Percentiles rank a stretch among this genome's conserved stretches.
Conservation (phyloP, 1,140 invertebrate genomes). For the Drosophila sproati region DNA sequence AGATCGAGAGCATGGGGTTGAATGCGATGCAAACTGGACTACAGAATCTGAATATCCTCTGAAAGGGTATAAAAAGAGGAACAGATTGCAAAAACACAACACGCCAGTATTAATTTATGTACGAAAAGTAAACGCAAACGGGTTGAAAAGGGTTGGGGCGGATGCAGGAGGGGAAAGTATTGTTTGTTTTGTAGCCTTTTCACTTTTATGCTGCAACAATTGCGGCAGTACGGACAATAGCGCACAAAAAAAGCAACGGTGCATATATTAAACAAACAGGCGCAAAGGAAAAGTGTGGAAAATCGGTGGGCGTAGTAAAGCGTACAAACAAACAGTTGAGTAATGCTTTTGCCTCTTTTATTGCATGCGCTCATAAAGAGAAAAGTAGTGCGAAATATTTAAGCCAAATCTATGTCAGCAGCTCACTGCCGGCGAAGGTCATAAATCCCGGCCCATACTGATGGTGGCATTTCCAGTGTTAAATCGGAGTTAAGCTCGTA, state of each 20-base stretch:
- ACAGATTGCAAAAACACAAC: constrained; percentile 15
- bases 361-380: constrained; percentile 71
- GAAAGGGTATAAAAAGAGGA: not conserved
- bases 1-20: too few species aligned
- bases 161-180: constrained; percentile 49
- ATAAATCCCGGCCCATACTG: constrained; percentile 15
- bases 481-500: constrained; percentile 30
- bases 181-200: constrained; percentile 63
- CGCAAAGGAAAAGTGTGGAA: constrained; percentile 47
- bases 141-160: constrained; percentile 34
- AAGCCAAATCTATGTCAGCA: constrained; percentile 71
- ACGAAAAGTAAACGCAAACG: constrained; percentile 50
- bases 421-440: constrained; percentile 16
- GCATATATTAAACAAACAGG: constrained; percentile 70
- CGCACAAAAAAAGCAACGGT: constrained; percentile 21
- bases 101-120: constrained; percentile 58
- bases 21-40: too few species aligned
- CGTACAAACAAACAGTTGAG: constrained; percentile 54
- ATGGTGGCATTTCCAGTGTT: constrained; percentile 9
- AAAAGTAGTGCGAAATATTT: constrained; percentile 77
- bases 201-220: constrained; percentile 63
- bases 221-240: constrained; percentile 32
- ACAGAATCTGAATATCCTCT: too few species aligned
- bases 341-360: constrained; percentile 48
- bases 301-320: constrained; percentile 16